Evolutionary conservation across 2,888 invertebrate genomes (phyloP), one percentile per base, ranked within the genome.

Genomic region (Buathra laborator): DNA sequence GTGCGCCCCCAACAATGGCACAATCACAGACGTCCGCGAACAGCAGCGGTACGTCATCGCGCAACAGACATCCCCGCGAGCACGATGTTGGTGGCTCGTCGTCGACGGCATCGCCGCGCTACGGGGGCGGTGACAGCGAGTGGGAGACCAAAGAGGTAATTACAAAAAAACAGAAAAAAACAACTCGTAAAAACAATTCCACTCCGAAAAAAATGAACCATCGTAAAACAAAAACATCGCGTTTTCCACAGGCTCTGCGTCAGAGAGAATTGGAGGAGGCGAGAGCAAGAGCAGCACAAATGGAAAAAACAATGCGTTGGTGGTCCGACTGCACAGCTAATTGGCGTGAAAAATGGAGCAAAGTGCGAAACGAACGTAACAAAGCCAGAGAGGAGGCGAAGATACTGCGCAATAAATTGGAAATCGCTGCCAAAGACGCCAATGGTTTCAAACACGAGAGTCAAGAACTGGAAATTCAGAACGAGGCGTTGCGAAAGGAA

Each of bases 221-320:
- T 24, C 51, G 14, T 67, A 64, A 24, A 46, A 56, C 16, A 67
- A 59, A 9, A n/a, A 56, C n/a, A 71, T 10, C 12, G 19, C 19
- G 46, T 51, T 19, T 51, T 66, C 43, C 19, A 3, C 32, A 96
- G 95, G 96, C 96, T 67, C 94, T 96, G 81, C 94, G 96, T 12
- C 95, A 96, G 90, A 95, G 98, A 68, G 99, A 99, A 93, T 94
- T 99, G 87, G 99, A 99, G 92, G 99, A 99, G 92, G 98, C 99
- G 0, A 95, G 98, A 88, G 98, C 98, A 3, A 94, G 99, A 86
- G 98, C 99, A 16, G 97, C 98, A 0, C 99, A 99, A 94, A 99
- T 99, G 99, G 99, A 99, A 94, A 99, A 99, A 94, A 99, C 99
- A 0, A 99, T 99, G 99, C 95, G 99, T 83, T 99, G 99, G 99